Evolutionary conservation across 37 sponge, comb jelly and placozoan species (phyloP), one percentile per base, ranked within the genome.

Genomic region (Tethya wilhelma): DNA sequence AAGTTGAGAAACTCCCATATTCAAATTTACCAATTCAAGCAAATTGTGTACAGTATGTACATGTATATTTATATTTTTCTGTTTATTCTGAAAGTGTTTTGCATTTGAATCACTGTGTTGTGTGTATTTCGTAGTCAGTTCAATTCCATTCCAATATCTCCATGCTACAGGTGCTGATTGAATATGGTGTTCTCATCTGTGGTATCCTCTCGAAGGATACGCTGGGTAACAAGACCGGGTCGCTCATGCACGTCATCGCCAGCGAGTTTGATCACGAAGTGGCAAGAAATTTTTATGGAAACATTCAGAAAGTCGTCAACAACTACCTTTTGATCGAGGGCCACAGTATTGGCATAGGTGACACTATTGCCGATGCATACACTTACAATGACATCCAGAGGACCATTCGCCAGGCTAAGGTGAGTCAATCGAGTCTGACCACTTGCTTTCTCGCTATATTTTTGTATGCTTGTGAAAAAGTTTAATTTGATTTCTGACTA

Each of bases 311-410:
- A 23, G 90, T 99, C 12, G 97, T 96, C 59, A 99, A 99, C 87
- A 96, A 96, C 67, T 99, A 85, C 82, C 87, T 99, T 17, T 37
- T 99, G 76, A 43, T 97, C 25, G 97, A 96, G 62, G 99, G 99
- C 2, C 99, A 98, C 90, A 91, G 92, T 42, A 98, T 98, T 68
- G 99, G 99, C 5, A 96, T 99, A n/a, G 99, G 99, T 4, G 99
- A 99, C 86, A 94, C 97, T 56, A 99, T 99, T 88, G 99, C 99
- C 60, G 99, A 99, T 59, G 69, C 79, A 37, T 77, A 77, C 42
- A 99, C 99, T 2, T 99, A 99, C 85, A 67, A 75, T 36, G 95
- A 94, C 64, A 99, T 99, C 59, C 97, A 94, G 81, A 90, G 82
- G 41, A 90, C 97, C 60, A 99, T 99, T 73, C 77, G 86, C 46